These are phyloP conservation scores for Sesamia inferens DNA, from an alignment of 2,888 invertebrate genomes.

Conservation along the genomic window DNA sequence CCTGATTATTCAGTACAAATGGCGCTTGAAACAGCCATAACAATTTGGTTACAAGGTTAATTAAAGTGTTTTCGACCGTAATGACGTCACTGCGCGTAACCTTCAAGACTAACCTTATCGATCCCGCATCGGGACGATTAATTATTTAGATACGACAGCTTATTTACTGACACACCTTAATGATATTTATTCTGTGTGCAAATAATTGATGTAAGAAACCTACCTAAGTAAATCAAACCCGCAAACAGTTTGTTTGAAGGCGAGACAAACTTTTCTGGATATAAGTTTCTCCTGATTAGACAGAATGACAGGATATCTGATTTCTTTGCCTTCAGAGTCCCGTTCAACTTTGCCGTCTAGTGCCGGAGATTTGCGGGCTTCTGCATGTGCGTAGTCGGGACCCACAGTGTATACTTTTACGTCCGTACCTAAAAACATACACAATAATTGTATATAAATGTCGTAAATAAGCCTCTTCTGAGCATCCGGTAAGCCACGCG, in stretches of 20 bases:
- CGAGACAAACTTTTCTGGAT: conserved; percentile 98
- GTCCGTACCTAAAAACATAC: conserved; percentile 89
- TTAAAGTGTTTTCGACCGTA: conserved; percentile 31
- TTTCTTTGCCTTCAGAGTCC: conserved; percentile 99
- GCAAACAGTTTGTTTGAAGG: conserved; percentile 99
- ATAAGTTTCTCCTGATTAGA: conserved; percentile 99
- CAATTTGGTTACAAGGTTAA: conserved; percentile 26
- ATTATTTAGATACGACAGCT: conserved; percentile 22
- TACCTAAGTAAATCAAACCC: conserved; percentile 98
- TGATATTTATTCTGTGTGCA: conserved; percentile 4
- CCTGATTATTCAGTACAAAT: conserved; percentile 23
- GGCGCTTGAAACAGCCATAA: conserved; percentile 15
- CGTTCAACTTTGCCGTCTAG: conserved; percentile 99
- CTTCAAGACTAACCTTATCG: conserved; percentile 29
- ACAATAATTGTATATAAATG: conserved; percentile 22
- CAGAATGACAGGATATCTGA: conserved; percentile 99
- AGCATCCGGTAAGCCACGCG: conserved; percentile 45
- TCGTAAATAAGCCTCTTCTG: conserved; percentile 22
- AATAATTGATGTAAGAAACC: conserved; percentile 38
- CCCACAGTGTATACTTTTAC: conserved; percentile 99
- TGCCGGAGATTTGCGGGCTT: conserved; percentile 99
- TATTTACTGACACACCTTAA: conserved; percentile 33
- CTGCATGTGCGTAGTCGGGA: conserved; percentile 99
- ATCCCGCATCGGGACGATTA: conserved; percentile 31
- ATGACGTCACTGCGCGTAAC: conserved; percentile 38